Percentiles rank a stretch among this genome's conserved stretches.
These are phyloP conservation scores for Aythya baeri DNA, from an alignment of 2,113 vertebrate species.

Conservation along the genomic window DNA sequence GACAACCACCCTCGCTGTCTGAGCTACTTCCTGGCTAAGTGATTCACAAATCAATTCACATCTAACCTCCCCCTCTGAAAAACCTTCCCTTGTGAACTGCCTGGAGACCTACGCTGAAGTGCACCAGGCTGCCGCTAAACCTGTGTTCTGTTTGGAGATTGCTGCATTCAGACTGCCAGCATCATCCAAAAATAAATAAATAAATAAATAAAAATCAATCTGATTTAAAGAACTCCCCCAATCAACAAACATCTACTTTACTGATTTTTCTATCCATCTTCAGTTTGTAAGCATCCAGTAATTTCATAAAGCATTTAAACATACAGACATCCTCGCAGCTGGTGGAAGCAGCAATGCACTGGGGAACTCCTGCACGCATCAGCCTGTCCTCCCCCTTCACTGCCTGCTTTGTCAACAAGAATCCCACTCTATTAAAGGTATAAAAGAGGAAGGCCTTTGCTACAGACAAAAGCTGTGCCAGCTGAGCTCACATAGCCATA, in stretches of 20 bases:
- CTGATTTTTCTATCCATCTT: not conserved
- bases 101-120: not conserved
- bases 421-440: not conserved
- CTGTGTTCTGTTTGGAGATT: not conserved
- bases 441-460: conserved; percentile 5
- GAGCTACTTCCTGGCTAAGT: not conserved
- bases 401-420: conserved; percentile 26
- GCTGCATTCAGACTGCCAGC: not conserved
- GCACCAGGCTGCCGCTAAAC: not conserved
- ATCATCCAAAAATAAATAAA: not conserved
- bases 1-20: not conserved
- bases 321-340: not conserved
- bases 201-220: not conserved
- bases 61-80: not conserved
- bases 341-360: not conserved
- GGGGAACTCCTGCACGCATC: not conserved
- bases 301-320: not conserved
- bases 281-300: not conserved
- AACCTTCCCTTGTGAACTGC: not conserved
- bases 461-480: not conserved
- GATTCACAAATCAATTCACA: not conserved
- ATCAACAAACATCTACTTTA: not conserved
- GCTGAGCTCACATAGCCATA: not conserved
- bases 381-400: not conserved
- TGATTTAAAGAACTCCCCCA: not conserved